Base-by-base conservation (phyloP, 2,113 vertebrate species). In the Passer domesticus region DNA sequence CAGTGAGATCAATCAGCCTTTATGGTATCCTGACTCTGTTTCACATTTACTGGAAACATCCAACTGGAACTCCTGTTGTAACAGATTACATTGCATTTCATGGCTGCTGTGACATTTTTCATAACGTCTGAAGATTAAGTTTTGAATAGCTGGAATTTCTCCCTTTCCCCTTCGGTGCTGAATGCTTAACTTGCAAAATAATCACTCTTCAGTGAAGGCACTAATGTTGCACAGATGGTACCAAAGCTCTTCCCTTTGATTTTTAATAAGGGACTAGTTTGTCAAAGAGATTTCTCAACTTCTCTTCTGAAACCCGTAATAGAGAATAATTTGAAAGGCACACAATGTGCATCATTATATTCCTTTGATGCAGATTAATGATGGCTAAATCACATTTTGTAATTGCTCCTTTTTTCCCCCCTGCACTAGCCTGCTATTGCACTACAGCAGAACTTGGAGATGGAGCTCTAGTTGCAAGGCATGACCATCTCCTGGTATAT, bases 301-400 rank as follows among this genome's bases (percentile, higher is more conserved):
- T 98, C 93, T 98, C 86, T 97, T 97, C 95, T 96, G 94, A 97
- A 97, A 96, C 93, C 81, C 90, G 28, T 97, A 98, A 98, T 98
- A 97, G 96, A 98, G 95, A 98, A 96, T 98, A 97, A 98, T 98
- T 98, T 97, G 95, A 97, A 98, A 98, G 97, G 92, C 95, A 94
- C 89, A 97, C 97, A 98, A 35, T 98, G 92, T 98, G 93, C 96
- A 97, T 98, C 97, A 96, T 98, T 97, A 98, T 94, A 94, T 94
- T 97, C 97, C 96, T 98, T 98, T 98, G 97, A 98, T 98, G 97
- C 96, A 97, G 98, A 98, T 98, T 98, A 98, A 98, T 98, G 98
- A 97, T 92, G 94, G 97, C 92, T 91, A 97, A 97, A 95, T 96
- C 91, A 94, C 95, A 67, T 97, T 98, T 97, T 97, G 95, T 98